phyloP scores from a whole-genome alignment of 2,888 invertebrate genomes.

The Cataglyphis livida region DNA sequence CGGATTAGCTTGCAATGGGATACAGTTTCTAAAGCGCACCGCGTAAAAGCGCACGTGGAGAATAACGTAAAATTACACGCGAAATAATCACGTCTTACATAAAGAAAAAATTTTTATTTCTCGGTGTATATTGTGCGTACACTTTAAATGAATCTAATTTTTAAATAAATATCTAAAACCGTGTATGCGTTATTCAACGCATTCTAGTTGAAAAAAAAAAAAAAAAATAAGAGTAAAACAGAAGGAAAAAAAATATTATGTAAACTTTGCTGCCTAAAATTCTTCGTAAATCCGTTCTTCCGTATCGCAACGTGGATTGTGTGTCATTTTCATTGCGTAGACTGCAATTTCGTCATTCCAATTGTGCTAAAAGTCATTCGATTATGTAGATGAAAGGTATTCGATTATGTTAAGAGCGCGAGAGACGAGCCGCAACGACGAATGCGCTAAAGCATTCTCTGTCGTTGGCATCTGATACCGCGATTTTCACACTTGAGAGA shows the following conservation, averaged over 20 bases:
- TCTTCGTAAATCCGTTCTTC: background rate
- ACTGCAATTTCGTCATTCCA: background rate
- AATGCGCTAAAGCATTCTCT: background rate
- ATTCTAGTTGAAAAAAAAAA: background rate
- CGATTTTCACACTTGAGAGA: slow-evolving; percentile 24
- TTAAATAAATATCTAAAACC: background rate
- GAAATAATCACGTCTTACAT: background rate
- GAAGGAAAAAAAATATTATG: no score
- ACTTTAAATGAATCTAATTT: no score
- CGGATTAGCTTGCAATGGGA: slow-evolving; percentile 32
- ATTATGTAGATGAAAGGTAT: slow-evolving; percentile 42
- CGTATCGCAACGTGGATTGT: background rate
- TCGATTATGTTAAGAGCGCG: background rate
- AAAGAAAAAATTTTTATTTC: background rate
- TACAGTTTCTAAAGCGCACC: slow-evolving; percentile 8
- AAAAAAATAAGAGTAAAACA: background rate
- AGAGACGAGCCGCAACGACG: slow-evolving; percentile 3
- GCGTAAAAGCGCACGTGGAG: background rate
- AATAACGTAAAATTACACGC: background rate
- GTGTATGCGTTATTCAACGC: background rate
- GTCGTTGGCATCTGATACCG: slow-evolving; percentile 12
- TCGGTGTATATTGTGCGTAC: no score
- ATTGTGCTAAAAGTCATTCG: slow-evolving; percentile 9
- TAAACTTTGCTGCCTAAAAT: background rate
- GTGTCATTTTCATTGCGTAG: background rate